Evolutionary conservation across 2,888 invertebrate genomes (phyloP).

Genomic region (Dryadula phaetusa): DNA sequence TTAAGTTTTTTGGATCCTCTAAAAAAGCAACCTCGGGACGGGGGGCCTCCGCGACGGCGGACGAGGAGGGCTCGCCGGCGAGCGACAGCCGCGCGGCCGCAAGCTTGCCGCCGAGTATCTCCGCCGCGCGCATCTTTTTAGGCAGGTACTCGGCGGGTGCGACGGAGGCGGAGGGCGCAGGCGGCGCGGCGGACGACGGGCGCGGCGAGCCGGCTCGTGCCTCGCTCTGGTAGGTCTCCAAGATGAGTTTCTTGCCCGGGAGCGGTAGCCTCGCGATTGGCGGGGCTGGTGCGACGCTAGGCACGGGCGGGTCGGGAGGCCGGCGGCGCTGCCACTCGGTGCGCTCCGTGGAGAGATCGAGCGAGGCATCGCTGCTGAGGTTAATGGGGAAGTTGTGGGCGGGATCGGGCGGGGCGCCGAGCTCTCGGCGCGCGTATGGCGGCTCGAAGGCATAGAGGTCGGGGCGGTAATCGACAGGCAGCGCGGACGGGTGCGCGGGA

Average conservation of each 20-base stretch:
- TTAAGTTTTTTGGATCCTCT: conserved; percentile 84
- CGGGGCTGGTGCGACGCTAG: conserved; percentile 64
- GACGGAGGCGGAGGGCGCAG: conserved; percentile 53
- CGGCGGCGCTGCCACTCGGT: conserved; percentile 71
- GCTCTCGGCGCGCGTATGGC: conserved; percentile 63
- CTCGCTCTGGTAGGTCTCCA: conserved; percentile 80
- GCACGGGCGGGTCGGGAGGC: conserved; percentile 69
- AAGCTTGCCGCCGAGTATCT: conserved; percentile 76
- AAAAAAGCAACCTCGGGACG: conserved; percentile 78
- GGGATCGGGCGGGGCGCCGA: conserved; percentile 62
- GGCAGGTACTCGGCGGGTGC: conserved; percentile 75
- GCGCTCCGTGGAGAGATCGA: conserved; percentile 74
- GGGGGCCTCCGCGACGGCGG: conserved; percentile 52
- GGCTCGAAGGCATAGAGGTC: conserved; percentile 69
- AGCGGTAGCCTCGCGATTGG: conserved; percentile 67
- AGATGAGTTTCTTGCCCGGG: conserved; percentile 79
- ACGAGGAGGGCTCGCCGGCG: conserved; percentile 48
- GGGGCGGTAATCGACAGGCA: conserved; percentile 67
- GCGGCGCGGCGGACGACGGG: conserved; percentile 45
- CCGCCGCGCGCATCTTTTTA: conserved; percentile 81
- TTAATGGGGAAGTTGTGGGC: conserved; percentile 78
- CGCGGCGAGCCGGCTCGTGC: conserved; percentile 65
- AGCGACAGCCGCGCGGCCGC: conserved; percentile 55
- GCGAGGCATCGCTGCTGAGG: conserved; percentile 77
- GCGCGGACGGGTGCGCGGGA: conserved; percentile 52